phyloP scores from a whole-genome alignment of 2,113 vertebrate species.

The Otus sunia region DNA sequence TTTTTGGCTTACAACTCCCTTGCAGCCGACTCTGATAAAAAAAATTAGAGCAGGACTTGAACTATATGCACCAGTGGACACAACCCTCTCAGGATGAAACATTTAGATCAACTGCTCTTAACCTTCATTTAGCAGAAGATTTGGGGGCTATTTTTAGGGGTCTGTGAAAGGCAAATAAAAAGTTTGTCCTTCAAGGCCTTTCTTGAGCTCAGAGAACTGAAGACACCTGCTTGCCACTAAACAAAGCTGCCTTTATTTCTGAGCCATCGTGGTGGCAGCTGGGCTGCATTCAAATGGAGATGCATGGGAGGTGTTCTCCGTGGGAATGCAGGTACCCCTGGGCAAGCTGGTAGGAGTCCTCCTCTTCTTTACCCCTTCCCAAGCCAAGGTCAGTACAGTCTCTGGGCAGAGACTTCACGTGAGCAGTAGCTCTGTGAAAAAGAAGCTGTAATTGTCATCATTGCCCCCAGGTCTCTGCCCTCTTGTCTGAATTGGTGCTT shows the following conservation, averaged over 20 bases:
- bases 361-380: background rate
- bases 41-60: background rate
- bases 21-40: slow-evolving; percentile 2
- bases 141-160: background rate
- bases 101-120: background rate
- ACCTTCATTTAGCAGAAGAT: background rate
- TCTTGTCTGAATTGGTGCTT: background rate
- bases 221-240: slow-evolving; percentile 5
- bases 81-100: background rate
- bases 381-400: background rate
- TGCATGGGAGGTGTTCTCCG: background rate
- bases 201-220: background rate
- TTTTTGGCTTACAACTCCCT: slow-evolving; percentile 16
- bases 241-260: background rate
- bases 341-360: background rate
- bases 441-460: background rate
- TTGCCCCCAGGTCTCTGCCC: background rate
- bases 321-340: slow-evolving; percentile 10
- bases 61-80: background rate
- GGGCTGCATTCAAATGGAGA: background rate
- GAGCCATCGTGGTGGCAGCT: background rate
- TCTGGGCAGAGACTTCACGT: background rate
- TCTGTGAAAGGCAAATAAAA: background rate
- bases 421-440: background rate
- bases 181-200: background rate